Evolutionary conservation across 2,888 invertebrate genomes (phyloP).

Genomic region (Lasiommata megera): DNA sequence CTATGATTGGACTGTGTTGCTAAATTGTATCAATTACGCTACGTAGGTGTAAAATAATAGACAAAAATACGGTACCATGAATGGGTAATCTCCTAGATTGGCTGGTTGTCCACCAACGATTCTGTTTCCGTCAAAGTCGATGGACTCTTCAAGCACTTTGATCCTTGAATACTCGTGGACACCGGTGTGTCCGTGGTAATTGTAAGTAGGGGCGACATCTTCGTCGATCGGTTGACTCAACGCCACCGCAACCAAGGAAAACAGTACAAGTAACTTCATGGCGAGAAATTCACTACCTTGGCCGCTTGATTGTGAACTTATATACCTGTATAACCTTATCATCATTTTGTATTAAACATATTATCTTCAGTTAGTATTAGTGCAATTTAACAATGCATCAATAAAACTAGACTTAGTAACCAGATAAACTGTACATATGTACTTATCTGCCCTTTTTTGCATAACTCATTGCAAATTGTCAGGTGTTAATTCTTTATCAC

Average conservation of each 20-base stretch:
- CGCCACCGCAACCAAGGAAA: not conserved
- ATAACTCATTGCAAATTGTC: too few species aligned
- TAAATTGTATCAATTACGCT: too few species aligned
- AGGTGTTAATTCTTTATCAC: too few species aligned
- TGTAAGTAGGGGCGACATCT: not conserved
- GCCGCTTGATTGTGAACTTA: not conserved
- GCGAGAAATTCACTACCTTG: not conserved
- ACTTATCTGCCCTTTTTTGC: too few species aligned
- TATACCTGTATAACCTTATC: not conserved
- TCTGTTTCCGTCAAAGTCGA: slow-evolving; percentile 7
- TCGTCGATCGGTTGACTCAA: not conserved
- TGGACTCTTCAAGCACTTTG: not conserved
- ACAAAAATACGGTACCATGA: not conserved
- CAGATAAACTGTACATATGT: too few species aligned
- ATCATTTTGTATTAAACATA: not conserved
- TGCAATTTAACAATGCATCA: not conserved
- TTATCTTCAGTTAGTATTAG: not conserved
- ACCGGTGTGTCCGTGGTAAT: slow-evolving; percentile 4
- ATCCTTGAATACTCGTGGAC: not conserved
- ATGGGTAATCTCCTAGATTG: not conserved
- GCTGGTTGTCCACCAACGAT: slow-evolving; percentile 6
- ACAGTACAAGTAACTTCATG: not conserved
- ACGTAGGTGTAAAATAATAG: too few species aligned
- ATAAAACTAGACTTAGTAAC: too few species aligned
- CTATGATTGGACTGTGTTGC: too few species aligned